These are phyloP conservation scores for Galeopsomyia nigrocyanea DNA, from an alignment of 2,888 invertebrate genomes.

Conservation along the genomic window DNA sequence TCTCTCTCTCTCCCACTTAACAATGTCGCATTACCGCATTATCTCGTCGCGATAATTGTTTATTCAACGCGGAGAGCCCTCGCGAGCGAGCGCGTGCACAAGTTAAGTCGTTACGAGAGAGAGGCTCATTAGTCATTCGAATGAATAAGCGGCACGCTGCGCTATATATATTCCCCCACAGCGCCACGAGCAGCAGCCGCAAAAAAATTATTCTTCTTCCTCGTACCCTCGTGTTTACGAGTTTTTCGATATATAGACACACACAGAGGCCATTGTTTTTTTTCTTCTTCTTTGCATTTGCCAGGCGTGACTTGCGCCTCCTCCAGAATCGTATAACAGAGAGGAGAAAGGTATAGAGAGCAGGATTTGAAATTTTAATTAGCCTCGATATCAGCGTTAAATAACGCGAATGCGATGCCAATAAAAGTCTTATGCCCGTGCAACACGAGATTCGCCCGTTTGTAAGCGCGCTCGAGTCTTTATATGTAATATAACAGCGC, in stretches of 20 bases:
- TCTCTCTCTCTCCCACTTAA: constrained; percentile 18
- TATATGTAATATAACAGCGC: background rate
- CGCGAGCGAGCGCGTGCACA: background rate
- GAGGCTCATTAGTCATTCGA: constrained; percentile 42
- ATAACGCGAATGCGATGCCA: constrained; percentile 2
- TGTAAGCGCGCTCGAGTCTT: background rate
- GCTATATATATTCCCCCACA: background rate
- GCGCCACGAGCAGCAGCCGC: background rate
- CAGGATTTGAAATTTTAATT: constrained; percentile 26
- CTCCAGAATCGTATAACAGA: no score
- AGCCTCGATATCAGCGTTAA: constrained; percentile 22
- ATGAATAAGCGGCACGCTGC: constrained; percentile 17
- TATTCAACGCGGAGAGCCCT: constrained; percentile 17
- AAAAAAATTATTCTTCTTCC: background rate
- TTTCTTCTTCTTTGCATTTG: no score
- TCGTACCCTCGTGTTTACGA: background rate
- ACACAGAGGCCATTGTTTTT: background rate
- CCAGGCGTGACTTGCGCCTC: background rate
- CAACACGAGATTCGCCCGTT: constrained; percentile 22
- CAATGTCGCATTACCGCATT: constrained; percentile 42
- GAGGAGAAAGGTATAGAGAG: background rate
- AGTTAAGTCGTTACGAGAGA: constrained; percentile 36
- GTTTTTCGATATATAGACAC: background rate
- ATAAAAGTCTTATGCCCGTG: background rate
- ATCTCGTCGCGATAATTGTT: constrained; percentile 42